Percentiles rank a stretch among this genome's conserved stretches.
Conservation (phyloP, 2,113 vertebrate species). For the human (Homo sapiens) region DNA sequence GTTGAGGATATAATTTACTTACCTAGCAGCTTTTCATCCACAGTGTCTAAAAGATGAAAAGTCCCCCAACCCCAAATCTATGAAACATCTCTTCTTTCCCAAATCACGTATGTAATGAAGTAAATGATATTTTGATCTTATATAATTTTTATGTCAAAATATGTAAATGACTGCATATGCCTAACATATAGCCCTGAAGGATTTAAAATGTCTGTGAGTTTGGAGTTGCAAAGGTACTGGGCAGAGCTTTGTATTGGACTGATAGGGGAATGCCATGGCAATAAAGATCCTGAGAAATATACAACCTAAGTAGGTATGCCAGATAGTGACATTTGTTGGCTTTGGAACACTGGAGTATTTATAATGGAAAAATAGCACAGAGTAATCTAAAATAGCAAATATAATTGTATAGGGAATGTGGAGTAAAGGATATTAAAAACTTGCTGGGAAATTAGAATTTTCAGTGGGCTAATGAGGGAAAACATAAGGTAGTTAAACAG, state of each 20-base stretch:
- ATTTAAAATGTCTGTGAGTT: not conserved
- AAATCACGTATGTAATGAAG: constrained; percentile 26
- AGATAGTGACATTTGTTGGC: not conserved
- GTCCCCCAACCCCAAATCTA: not conserved
- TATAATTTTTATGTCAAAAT: constrained; percentile 8
- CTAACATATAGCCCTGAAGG: not conserved
- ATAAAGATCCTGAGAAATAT: not conserved
- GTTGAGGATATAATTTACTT: not conserved
- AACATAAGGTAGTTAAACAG: not conserved
- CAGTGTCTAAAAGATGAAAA: not conserved
- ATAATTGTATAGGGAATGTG: not conserved
- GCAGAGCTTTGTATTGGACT: not conserved
- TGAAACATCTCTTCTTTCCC: not conserved
- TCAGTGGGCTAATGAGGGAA: not conserved
- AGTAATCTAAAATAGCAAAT: not conserved
- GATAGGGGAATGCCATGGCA: not conserved
- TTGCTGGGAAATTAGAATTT: constrained; percentile 23
- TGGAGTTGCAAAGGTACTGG: not conserved
- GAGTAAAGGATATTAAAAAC: not conserved
- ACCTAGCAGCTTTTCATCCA: not conserved
- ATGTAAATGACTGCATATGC: not conserved
- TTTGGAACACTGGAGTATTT: not conserved
- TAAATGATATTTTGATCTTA: constrained; percentile 23
- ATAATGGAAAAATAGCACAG: constrained; percentile 3
- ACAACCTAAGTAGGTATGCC: not conserved